phyloP scores from a whole-genome alignment of 2,113 vertebrate genomes.

The Leptocoma aspasia region DNA sequence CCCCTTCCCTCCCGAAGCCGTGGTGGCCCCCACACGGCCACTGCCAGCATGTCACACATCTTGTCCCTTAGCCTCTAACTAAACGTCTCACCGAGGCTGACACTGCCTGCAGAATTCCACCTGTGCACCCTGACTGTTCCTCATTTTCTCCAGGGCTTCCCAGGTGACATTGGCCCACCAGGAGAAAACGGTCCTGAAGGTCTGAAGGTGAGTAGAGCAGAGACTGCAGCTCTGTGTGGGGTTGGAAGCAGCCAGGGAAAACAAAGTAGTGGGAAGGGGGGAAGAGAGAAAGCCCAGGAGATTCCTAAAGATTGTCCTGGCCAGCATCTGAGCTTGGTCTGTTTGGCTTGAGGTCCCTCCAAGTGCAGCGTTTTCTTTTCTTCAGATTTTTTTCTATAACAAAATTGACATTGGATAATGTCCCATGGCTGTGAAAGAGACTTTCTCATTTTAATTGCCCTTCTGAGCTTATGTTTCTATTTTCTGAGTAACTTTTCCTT shows the following conservation, averaged over 20 bases:
- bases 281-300: slow-evolving; percentile 25
- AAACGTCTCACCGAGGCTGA: neutral
- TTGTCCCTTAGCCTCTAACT: neutral
- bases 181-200: slow-evolving; percentile 95
- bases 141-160: slow-evolving; percentile 84
- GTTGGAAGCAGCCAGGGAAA: slow-evolving; percentile 35
- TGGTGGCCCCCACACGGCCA: neutral
- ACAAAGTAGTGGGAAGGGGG: neutral
- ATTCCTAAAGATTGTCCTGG: slow-evolving; percentile 52
- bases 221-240: neutral
- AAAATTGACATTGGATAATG: slow-evolving; percentile 68
- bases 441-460: slow-evolving; percentile 45
- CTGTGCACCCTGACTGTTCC: neutral
- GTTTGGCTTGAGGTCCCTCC: slow-evolving; percentile 67
- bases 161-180: slow-evolving; percentile 94
- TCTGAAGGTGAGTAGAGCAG: slow-evolving; percentile 81
- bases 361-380: slow-evolving; percentile 27
- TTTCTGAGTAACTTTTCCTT: slow-evolving; percentile 58
- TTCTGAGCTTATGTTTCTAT: slow-evolving; percentile 3
- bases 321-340: slow-evolving; percentile 24
- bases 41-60: neutral
- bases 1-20: accelerated
- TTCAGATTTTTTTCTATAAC: slow-evolving; percentile 10
- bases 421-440: slow-evolving; percentile 48
- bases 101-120: neutral